Base-by-base conservation (phyloP, 2,888 invertebrate genomes). In the Hermodice carunculata region DNA sequence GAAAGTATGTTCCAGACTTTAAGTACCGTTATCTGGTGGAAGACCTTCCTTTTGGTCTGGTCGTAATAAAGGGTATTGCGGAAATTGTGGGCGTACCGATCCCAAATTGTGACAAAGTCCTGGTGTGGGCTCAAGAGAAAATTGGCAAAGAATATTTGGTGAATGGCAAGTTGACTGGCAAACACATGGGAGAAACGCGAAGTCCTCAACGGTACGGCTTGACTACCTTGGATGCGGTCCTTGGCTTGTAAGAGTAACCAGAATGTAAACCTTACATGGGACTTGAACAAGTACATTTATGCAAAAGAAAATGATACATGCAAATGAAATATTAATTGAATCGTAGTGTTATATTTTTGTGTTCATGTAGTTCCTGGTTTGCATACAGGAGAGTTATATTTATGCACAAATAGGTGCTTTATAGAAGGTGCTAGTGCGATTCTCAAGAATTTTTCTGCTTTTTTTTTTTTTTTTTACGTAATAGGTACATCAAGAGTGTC, bases 141-240 rank as follows among this genome's bases (percentile, higher is more conserved):
- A 61, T 78, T 49, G 77, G 74, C 4, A 78, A 78, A 64, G 57
- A 63, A 43, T 80, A 77, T 61, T 44, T 80, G 11, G 73, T 73
- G 5, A 69, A 73, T 26, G 76, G 77, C 1, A 68, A 78, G 67
- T 54, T 80, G n/a, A 67, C 59, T 3, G 80, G 80, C 1, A 69
- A 71, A 44, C 76, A 80, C 64, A 69, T 79, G 2, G 61, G 60
- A 8, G 64, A 69, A 49, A 77, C 78, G 0, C 64, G 78, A 37
- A 69, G 74, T 26, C 80, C 80, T 3, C 80, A 80, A 57, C 66
- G 67, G 49, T 79, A 72, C 46, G 77, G 76, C 1, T 69, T 80
- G 29, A 61, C 59, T 22, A 70, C 73, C 24, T 40, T 79, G 6
- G 72, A 76, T 8, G 69, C 74, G 42, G 59, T 79, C n/a, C 52